Conservation (phyloP, 2,113 vertebrate species). For the Nibea albiflora region DNA sequence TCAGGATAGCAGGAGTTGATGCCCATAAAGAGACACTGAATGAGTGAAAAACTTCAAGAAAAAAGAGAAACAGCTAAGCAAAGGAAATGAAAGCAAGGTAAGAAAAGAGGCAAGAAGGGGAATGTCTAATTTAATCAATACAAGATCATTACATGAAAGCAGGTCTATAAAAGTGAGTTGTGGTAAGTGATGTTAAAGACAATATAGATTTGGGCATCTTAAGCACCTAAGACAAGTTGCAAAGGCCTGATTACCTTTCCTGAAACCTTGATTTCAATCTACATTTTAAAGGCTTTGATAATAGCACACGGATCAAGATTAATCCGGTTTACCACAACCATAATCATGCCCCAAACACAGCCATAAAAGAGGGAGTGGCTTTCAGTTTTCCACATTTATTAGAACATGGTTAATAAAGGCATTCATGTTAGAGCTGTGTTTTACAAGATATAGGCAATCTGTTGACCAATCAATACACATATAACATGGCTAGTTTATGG, state of each 20-base stretch:
- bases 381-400: conserved; percentile 51
- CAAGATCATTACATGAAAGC: conserved; percentile 44
- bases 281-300: conserved; percentile 17
- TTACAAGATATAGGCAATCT: conserved; percentile 76
- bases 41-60: neutral
- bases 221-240: conserved; percentile 12
- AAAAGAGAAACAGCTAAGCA: neutral
- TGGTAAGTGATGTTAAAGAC: conserved; percentile 23
- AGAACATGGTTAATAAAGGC: conserved; percentile 65
- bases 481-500: conserved; percentile 70
- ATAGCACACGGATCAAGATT: neutral
- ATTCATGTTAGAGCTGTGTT: conserved; percentile 59
- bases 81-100: neutral
- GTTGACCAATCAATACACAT: conserved; percentile 74
- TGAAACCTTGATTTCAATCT: conserved; percentile 3
- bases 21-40: neutral
- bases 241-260: neutral
- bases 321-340: neutral
- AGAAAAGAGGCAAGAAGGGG: neutral
- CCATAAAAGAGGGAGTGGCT: neutral
- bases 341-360: neutral
- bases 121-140: conserved; percentile 40
- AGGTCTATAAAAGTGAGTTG: conserved; percentile 41
- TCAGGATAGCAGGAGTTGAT: neutral
- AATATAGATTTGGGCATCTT: conserved; percentile 15